Evolutionary conservation across 2,113 vertebrate species (phyloP), one percentile per base, ranked within the genome.

Genomic region (Noctilio leporinus): DNA sequence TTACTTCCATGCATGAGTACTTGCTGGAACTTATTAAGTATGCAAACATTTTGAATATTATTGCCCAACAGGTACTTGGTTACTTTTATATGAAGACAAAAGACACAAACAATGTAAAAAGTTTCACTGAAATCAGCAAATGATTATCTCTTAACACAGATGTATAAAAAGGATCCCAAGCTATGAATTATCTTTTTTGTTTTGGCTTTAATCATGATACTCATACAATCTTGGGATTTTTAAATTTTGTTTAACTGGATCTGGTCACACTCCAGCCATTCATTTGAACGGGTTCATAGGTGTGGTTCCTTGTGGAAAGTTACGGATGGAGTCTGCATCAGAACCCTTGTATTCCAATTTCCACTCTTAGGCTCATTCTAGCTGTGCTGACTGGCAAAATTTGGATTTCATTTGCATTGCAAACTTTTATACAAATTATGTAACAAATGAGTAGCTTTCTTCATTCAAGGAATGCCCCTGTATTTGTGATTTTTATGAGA

Each of bases 361-460:
- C 76, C 70, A 59, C 4, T 47, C 49, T 90, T 35, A 65, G 14
- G 19, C 22, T 76, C 65, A 65, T 76, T 76, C 49, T 49, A 76
- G 57, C 35, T 20, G 8, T 20, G 28, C 51, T 55, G 53, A 81
- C 59, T 43, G 38, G 80, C 64, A 94, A 94, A 88, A 86, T 72
- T 45, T 82, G 57, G 64, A 67, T 73, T 96, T 94, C 40, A n/a
- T 89, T 92, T 88, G 73, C 78, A 77, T 94, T 26, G 2, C 59
- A 84, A 26, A 77, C 65, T 92, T 89, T 83, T 89, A 65, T 87
- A 47, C 55, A 86, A 87, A 15, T 81, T 80, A 62, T n/a, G 10
- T 87, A 86, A 87, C 35, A 77, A 92, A 73, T 90, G 81, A 97
- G 93, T 95, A 47, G 30, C 51, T 88, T 89, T 94, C 92, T 83